phyloP scores from a whole-genome alignment of 1,140 invertebrate species.

The Alviniconcha marisindica region DNA sequence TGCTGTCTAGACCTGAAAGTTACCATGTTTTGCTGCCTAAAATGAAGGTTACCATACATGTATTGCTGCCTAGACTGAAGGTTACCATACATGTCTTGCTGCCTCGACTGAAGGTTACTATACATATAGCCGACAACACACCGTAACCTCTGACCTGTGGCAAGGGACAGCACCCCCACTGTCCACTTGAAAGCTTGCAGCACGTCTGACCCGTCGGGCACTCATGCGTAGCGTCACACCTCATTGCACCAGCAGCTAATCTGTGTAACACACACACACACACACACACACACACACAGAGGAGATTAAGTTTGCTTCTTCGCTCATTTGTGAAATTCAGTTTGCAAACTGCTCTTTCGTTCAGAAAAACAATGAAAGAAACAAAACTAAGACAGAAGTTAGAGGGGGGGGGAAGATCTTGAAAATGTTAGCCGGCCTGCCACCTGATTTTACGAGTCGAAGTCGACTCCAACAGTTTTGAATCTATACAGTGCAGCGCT shows the following conservation, averaged over 20 bases:
- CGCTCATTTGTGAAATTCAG: no score
- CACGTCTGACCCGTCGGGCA: conserved; percentile 60
- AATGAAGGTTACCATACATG: background rate
- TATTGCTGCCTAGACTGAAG: background rate
- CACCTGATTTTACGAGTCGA: no score
- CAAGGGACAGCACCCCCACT: conserved; percentile 59
- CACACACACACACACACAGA: conserved; percentile 13
- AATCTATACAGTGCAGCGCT: no score
- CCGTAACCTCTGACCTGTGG: no score
- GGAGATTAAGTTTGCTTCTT: no score
- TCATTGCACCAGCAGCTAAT: background rate
- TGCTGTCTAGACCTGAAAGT: background rate
- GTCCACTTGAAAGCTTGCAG: conserved; percentile 50
- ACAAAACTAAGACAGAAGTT: no score
- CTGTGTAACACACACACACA: background rate
- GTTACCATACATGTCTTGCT: background rate
- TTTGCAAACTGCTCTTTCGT: no score
- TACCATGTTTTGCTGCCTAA: background rate
- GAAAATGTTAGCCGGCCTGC: no score
- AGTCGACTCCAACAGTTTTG: no score
- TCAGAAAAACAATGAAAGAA: background rate
- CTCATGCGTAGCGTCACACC: conserved; percentile 49
- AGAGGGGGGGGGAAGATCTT: no score
- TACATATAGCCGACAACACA: background rate
- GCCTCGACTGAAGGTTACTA: background rate